Conservation (phyloP, 53 echinoderm and acorn worm species). For the Luidia sarsii region DNA sequence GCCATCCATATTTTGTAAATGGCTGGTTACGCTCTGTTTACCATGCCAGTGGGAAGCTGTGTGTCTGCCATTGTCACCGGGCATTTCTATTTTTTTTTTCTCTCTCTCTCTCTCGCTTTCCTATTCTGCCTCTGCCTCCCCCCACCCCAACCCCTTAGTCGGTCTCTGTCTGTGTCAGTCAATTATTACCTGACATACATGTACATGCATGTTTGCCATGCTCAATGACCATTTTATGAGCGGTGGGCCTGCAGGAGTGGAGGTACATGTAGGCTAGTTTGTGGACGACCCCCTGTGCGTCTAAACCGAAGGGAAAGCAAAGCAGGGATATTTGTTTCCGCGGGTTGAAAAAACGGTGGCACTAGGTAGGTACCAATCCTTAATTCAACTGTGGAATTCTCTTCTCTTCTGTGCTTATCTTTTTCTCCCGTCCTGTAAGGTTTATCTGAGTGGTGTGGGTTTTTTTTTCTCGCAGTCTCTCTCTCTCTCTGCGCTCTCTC, state of each 20-base stretch:
- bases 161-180: background rate
- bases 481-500: background rate
- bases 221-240: constrained; percentile 7
- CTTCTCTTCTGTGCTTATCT: no score
- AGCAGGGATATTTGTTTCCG: no score
- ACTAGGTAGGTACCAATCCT: no score
- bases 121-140: background rate
- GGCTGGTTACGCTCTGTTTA: constrained; percentile 48
- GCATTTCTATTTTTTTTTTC: background rate
- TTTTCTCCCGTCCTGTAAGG: no score
- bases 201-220: background rate
- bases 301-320: no score
- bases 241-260: background rate
- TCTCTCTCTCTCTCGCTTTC: constrained; percentile 9
- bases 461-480: background rate
- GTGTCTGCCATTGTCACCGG: constrained; percentile 33
- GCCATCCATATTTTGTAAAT: constrained; percentile 48
- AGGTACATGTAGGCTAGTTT: background rate
- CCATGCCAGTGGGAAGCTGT: constrained; percentile 3
- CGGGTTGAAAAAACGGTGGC: no score
- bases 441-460: no score
- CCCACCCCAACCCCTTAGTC: background rate
- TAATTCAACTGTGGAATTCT: no score
- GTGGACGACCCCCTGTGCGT: no score
- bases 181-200: no score